These are phyloP conservation scores for Drosophila setifemur DNA, from an alignment of 1,140 invertebrate genomes.

Conservation along the genomic window DNA sequence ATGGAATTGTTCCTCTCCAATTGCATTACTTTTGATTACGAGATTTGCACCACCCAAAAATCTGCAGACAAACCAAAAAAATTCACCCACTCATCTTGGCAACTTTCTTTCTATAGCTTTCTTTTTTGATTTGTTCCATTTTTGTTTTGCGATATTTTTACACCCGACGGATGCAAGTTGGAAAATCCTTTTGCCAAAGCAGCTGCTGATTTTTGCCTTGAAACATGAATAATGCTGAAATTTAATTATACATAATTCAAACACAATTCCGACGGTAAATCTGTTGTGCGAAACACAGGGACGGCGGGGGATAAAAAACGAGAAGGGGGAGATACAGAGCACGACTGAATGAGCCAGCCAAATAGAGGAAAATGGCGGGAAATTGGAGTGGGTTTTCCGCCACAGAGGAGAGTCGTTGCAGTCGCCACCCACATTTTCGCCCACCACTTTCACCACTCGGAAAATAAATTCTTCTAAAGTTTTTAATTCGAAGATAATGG, in stretches of 20 bases:
- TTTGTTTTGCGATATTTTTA: slow-evolving; percentile 2
- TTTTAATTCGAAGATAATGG: neutral
- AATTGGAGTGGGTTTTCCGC: neutral
- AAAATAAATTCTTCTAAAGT: too few species aligned
- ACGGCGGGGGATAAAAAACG: neutral
- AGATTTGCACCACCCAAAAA: neutral
- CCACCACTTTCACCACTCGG: too few species aligned
- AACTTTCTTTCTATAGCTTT: neutral
- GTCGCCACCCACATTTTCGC: neutral
- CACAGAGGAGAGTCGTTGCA: slow-evolving; percentile 5
- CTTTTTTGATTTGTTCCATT: neutral
- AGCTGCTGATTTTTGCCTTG: slow-evolving; percentile 49
- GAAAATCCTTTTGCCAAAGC: slow-evolving; percentile 30
- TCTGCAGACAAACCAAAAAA: neutral
- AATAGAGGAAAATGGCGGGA: slow-evolving; percentile 29
- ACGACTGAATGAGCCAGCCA: slow-evolving; percentile 55
- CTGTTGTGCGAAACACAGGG: slow-evolving; percentile 19
- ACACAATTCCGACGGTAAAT: slow-evolving; percentile 66
- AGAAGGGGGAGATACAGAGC: neutral
- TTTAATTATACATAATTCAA: slow-evolving; percentile 78
- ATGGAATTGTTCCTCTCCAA: neutral
- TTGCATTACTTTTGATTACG: neutral
- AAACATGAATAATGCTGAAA: slow-evolving; percentile 74
- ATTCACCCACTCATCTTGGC: neutral
- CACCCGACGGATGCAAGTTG: slow-evolving; percentile 15